Percentiles rank a stretch among this genome's conserved stretches.
phyloP scores from a whole-genome alignment of 2,113 vertebrate genomes.

The Chionomys nivalis region DNA sequence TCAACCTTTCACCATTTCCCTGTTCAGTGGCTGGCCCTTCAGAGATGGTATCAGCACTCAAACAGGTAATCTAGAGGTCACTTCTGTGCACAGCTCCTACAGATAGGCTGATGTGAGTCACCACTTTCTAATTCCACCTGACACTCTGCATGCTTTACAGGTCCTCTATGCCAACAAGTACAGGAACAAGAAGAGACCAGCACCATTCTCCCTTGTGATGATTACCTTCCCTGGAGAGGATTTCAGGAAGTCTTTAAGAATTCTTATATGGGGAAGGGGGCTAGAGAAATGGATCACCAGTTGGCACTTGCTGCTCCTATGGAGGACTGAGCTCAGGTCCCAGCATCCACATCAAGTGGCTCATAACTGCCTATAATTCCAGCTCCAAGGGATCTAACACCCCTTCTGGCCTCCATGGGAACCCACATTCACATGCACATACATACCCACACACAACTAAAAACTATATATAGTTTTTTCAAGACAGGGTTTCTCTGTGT shows the following conservation, averaged over 20 bases:
- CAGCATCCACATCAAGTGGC: not conserved
- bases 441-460: not conserved
- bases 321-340: not conserved
- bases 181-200: conserved; percentile 15
- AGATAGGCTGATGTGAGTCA: conserved; percentile 66
- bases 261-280: not conserved
- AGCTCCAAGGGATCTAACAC: not conserved
- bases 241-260: conserved; percentile 32
- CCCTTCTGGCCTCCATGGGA: not conserved
- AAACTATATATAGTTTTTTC: not conserved
- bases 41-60: not conserved
- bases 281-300: not conserved
- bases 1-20: conserved; percentile 65
- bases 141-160: conserved; percentile 23
- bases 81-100: conserved; percentile 14
- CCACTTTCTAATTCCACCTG: conserved; percentile 61
- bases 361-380: not conserved
- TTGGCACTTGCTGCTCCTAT: not conserved
- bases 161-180: not conserved
- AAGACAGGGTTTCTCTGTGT: not conserved
- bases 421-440: not conserved
- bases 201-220: conserved; percentile 1
- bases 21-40: not conserved
- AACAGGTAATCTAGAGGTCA: conserved; percentile 55
- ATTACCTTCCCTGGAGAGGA: not conserved